Conservation (phyloP, 2,888 invertebrate species). For the Eulithis prunata region DNA sequence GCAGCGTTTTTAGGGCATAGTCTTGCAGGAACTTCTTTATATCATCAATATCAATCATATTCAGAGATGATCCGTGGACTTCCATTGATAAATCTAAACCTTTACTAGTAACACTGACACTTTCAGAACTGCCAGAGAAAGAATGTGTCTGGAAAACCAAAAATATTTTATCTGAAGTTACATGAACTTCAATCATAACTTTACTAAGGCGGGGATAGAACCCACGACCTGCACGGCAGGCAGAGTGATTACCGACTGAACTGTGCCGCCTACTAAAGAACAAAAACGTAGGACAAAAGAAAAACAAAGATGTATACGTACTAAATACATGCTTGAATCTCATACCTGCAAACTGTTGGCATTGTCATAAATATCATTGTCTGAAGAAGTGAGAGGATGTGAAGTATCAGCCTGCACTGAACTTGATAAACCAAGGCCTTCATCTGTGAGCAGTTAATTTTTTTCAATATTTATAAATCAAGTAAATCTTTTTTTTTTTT, state of each 20-base stretch:
- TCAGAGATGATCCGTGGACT: slow-evolving; percentile 90
- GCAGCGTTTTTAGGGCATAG: slow-evolving; percentile 92
- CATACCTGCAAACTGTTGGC: slow-evolving; percentile 80
- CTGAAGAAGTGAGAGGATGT: slow-evolving; percentile 91
- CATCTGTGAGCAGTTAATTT: slow-evolving; percentile 45
- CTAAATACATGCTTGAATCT: neutral
- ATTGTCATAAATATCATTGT: slow-evolving; percentile 83
- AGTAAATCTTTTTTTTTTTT: too few relatives aligned
- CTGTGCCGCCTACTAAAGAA: too few relatives aligned
- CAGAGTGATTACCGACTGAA: too few relatives aligned
- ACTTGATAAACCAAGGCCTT: slow-evolving; percentile 48
- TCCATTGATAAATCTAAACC: slow-evolving; percentile 74
- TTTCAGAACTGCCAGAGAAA: slow-evolving; percentile 84
- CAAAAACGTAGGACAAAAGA: too few relatives aligned
- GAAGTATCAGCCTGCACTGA: slow-evolving; percentile 65
- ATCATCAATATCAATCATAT: slow-evolving; percentile 92
- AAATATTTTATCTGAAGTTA: neutral
- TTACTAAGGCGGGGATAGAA: too few relatives aligned
- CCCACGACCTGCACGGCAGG: too few relatives aligned
- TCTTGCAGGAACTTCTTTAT: slow-evolving; percentile 93
- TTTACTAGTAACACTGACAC: slow-evolving; percentile 82
- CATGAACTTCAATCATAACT: neutral
- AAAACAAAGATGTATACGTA: too few relatives aligned
- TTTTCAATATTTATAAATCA: too few relatives aligned
- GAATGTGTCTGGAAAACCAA: slow-evolving; percentile 70